Base-by-base conservation (phyloP, 2,888 invertebrate species). In the Xylota sylvarum region DNA sequence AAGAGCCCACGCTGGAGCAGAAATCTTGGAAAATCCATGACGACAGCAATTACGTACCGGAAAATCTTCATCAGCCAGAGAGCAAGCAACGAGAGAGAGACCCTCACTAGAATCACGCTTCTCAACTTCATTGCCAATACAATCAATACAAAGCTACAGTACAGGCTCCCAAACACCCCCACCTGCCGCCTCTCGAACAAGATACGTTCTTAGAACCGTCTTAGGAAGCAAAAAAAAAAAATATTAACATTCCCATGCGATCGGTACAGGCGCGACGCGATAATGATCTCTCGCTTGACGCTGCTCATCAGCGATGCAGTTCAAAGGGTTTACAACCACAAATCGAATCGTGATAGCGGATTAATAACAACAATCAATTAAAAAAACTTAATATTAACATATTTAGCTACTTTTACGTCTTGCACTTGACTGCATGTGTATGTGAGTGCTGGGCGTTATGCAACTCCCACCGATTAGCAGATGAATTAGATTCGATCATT, bases 11-110 rank as follows among this genome's bases (percentile, higher is more conserved):
- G 43, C 32, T 12, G 10, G 30, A 32, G 58, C 30, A 17, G 6
- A 56, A 81, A 82, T 82, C 77, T 81, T 77, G 86, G 86, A 73
- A 86, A 82, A 82, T 82, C 86, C 86, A 78, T 86, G 82, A 86
- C 86, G 86, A 64, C 81, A 85, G 19, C 37, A 40, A 5, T 48
- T 19, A 73, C 67, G 55, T 37, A 50, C 14, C 27, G 52, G 19
- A 62, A 80, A 67, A 67, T 48, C 43, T 62, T 46, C 73, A 64
- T 62, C 62, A 40, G 52, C 35, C 14, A 58, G 69, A 74, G 73
- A 73, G 52, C 23, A 30, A 12, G 4, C 43, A 4, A 0, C 30
- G 32, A 27, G 35, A 43, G 64, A 67, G 46, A 65, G 9, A 32
- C 9, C 27, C 40, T 32, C 10, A 23, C 35, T 14, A 35, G 30